A percentile compares a stretch with the other conserved stretches of the same genome.
phyloP scores from a whole-genome alignment of 2,797 vertebrate species.

The Rhynchonycteris naso region DNA sequence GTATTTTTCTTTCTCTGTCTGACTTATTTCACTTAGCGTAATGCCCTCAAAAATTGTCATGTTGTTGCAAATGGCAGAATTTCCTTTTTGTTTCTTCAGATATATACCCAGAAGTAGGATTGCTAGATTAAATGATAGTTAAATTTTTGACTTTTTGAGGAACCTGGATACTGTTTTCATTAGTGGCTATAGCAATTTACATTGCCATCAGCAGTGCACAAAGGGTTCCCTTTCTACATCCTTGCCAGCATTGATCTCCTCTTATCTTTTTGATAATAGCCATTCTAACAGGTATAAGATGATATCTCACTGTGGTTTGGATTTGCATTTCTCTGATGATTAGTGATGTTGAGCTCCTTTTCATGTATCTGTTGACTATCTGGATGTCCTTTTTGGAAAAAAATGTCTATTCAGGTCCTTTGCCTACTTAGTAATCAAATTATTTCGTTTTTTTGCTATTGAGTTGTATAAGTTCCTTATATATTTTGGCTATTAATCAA shows the following conservation, averaged over 20 bases:
- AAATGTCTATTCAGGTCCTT: neutral
- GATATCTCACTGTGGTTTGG: neutral
- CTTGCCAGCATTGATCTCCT: neutral
- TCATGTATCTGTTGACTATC: neutral
- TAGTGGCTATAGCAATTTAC: neutral
- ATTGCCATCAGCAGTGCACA: neutral
- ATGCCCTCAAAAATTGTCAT: neutral
- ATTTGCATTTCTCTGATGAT: neutral
- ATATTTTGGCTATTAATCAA: neutral
- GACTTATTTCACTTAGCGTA: neutral
- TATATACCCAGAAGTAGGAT: neutral
- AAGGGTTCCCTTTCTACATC: neutral
- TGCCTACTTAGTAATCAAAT: neutral
- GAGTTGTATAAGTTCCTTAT: neutral
- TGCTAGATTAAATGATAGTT: neutral
- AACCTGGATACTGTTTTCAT: neutral
- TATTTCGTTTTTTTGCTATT: neutral
- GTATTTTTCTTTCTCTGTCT: neutral
- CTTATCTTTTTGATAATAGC: neutral
- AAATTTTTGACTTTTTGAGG: constrained; percentile 1
- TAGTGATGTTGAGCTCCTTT: neutral
- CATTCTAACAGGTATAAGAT: neutral
- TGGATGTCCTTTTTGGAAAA: neutral
- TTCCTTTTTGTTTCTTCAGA: neutral
- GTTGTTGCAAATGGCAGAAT: neutral